Percentiles rank a stretch among this genome's conserved stretches.
phyloP scores from a whole-genome alignment of 2,888 invertebrate species.

The Caenorhabditis angaria region DNA sequence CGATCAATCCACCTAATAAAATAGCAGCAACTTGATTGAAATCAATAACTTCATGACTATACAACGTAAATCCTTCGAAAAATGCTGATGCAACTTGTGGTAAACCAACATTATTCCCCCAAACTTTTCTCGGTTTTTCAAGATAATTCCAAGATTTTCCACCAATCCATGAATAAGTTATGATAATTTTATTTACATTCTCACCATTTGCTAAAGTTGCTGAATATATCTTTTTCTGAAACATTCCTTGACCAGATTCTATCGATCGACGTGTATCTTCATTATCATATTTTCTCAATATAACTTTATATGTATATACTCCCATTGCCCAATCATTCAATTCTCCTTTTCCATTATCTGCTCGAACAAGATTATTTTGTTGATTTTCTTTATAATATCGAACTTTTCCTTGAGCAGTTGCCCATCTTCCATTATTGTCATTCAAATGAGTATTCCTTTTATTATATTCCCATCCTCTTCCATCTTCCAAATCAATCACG shows the following conservation, averaged over 20 bases:
- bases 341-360: constrained; percentile 44
- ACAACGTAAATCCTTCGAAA: constrained; percentile 51
- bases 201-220: not conserved
- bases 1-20: constrained; percentile 49
- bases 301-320: constrained; percentile 22
- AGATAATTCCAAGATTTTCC: constrained; percentile 36
- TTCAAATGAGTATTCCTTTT: constrained; percentile 19
- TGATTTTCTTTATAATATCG: constrained; percentile 36
- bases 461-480: not conserved
- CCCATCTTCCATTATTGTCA: constrained; percentile 49
- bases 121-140: constrained; percentile 5
- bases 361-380: constrained; percentile 23
- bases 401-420: constrained; percentile 42
- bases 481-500: constrained; percentile 23
- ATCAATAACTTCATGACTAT: constrained; percentile 41
- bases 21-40: constrained; percentile 51
- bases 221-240: constrained; percentile 24
- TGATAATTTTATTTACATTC: constrained; percentile 24
- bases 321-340: constrained; percentile 18
- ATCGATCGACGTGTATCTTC: constrained; percentile 8
- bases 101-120: constrained; percentile 5
- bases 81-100: constrained; percentile 28
- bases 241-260: constrained; percentile 26
- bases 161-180: constrained; percentile 53
- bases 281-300: constrained; percentile 33